A percentile compares a stretch with the other conserved stretches of the same genome.
These are phyloP conservation scores for Scomber scombrus DNA, from an alignment of 2,113 vertebrate genomes.

Conservation along the genomic window DNA sequence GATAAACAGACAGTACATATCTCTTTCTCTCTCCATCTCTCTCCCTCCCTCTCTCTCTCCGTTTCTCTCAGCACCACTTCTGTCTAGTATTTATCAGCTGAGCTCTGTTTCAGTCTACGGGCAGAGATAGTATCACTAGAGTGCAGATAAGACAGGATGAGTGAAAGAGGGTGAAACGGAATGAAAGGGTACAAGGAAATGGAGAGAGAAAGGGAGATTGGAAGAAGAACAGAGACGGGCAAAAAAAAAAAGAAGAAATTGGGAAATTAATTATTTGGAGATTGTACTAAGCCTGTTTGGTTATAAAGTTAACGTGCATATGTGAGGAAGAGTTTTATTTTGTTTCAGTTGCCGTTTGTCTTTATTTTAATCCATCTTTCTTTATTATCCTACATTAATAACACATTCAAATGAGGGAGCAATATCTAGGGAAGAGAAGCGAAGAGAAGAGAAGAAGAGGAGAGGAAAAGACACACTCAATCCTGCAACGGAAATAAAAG, in stretches of 20 bases:
- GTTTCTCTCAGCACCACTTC: constrained; percentile 30
- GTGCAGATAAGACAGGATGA: constrained; percentile 69
- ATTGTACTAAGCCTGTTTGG: constrained; percentile 30
- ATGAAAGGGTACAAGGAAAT: constrained; percentile 11
- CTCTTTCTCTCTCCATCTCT: constrained; percentile 14
- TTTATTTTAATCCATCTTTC: not conserved
- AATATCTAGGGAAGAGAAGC: constrained; percentile 2
- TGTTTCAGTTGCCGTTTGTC: not conserved
- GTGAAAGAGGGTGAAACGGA: constrained; percentile 42
- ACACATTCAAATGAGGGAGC: constrained; percentile 17
- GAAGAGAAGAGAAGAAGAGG: constrained; percentile 11
- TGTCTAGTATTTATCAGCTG: constrained; percentile 66
- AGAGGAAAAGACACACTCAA: constrained; percentile 8
- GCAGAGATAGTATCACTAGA: constrained; percentile 64
- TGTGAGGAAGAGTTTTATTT: not conserved
- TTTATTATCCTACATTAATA: constrained; percentile 12
- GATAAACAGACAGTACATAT: constrained; percentile 13
- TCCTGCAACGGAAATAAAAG: constrained; percentile 51
- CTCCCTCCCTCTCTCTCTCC: constrained; percentile 23
- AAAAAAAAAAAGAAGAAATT: not conserved
- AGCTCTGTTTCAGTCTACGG: constrained; percentile 71
- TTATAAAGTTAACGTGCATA: constrained; percentile 16
- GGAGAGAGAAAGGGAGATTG: not conserved
- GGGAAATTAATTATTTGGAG: constrained; percentile 23
- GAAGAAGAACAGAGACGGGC: not conserved